These are phyloP conservation scores for Aphelenchoides bicaudatus DNA, from an alignment of 2,888 invertebrate species.

Conservation along the genomic window DNA sequence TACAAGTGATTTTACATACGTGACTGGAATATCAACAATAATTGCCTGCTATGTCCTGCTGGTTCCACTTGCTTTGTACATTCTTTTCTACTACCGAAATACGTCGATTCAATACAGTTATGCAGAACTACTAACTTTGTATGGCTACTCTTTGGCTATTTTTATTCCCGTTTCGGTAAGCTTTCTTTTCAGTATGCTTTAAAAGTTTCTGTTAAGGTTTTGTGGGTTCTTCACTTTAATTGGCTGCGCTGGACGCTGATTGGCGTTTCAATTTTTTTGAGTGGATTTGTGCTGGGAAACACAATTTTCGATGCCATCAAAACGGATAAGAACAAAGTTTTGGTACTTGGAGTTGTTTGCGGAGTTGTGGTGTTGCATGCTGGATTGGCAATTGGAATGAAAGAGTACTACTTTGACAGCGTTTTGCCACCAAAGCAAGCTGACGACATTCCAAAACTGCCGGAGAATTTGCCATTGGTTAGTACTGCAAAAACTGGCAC, in stretches of 20 bases:
- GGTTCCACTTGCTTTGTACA: constrained; percentile 80
- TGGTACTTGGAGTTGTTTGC: constrained; percentile 69
- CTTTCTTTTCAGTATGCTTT: constrained; percentile 29
- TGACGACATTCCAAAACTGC: neutral
- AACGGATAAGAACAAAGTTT: constrained; percentile 64
- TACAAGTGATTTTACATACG: constrained; percentile 60
- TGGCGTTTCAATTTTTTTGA: constrained; percentile 75
- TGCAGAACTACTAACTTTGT: constrained; percentile 83
- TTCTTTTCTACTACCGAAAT: constrained; percentile 76
- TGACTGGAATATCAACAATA: constrained; percentile 83
- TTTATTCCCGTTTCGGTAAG: constrained; percentile 82
- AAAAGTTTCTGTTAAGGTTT: constrained; percentile 64
- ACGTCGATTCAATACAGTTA: constrained; percentile 65
- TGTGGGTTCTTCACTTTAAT: constrained; percentile 78
- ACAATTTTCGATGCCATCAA: constrained; percentile 75
- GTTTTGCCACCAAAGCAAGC: constrained; percentile 32
- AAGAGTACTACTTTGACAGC: constrained; percentile 62
- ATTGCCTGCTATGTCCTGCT: constrained; percentile 84
- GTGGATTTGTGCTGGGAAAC: constrained; percentile 79
- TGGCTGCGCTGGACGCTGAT: constrained; percentile 85
- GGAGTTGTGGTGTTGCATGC: constrained; percentile 76
- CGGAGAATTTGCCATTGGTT: too few relatives aligned
- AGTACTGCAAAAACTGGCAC: too few relatives aligned
- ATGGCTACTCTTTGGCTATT: constrained; percentile 88
- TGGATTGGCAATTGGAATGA: constrained; percentile 78